Conservation (phyloP, 2,113 vertebrate genomes). For the Zootoca vivipara region DNA sequence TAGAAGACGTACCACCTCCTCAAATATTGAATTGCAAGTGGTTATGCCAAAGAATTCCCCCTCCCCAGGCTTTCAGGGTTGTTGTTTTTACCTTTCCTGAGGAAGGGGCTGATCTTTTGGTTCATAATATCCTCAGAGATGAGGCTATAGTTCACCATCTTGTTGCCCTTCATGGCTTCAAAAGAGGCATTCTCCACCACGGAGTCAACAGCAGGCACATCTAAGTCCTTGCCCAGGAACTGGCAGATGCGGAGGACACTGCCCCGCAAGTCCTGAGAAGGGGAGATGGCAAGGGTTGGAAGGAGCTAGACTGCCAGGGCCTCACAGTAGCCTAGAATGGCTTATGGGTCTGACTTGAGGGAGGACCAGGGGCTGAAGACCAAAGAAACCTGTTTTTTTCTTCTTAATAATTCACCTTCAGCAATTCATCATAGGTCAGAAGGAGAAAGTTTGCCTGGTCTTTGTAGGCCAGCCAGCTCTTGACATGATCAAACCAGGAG, state of each 20-base stretch:
- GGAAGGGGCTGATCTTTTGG: conserved; percentile 59
- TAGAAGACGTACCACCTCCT: not conserved
- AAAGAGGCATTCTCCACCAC: conserved; percentile 75
- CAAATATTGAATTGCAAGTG: not conserved
- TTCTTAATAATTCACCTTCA: conserved; percentile 23
- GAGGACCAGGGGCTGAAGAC: not conserved
- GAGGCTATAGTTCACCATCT: conserved; percentile 77
- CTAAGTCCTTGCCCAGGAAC: conserved; percentile 74
- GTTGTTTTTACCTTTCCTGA: conserved; percentile 80
- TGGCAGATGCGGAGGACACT: conserved; percentile 62
- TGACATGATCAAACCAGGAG: conserved; percentile 47
- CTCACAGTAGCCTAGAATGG: not conserved
- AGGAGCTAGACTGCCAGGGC: not conserved
- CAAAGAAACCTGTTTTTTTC: not conserved
- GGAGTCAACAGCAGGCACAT: conserved; percentile 62
- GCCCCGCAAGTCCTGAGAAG: conserved; percentile 72
- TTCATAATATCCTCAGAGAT: conserved; percentile 56
- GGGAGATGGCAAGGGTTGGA: not conserved
- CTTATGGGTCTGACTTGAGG: not conserved
- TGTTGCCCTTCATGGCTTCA: conserved; percentile 76
- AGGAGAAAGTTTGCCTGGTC: conserved; percentile 33
- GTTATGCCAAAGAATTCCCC: rapidly evolving
- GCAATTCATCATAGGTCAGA: conserved; percentile 39
- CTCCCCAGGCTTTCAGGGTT: not conserved
- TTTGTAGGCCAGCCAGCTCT: conserved; percentile 35